Base-by-base conservation (phyloP, 2,797 vertebrate genomes). In the Malacoctenus gilli region DNA sequence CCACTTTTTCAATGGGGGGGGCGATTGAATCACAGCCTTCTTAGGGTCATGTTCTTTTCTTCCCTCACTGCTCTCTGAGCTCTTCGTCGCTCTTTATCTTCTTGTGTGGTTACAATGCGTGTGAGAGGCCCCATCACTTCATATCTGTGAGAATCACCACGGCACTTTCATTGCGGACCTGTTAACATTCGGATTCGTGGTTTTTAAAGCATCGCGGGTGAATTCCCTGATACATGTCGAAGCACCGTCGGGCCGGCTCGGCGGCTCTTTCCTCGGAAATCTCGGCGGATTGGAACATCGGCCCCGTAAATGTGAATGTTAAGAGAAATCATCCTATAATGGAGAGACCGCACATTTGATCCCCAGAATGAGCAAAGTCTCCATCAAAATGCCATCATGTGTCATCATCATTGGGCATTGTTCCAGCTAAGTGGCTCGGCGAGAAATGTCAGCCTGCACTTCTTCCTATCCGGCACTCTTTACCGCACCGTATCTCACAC, bases 381-480 rank as follows among this genome's bases (percentile, higher is more conserved):
- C 54, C 31, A 41, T 58, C 21, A 57, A 63, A 58, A 68, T 54
- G 58, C 25, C 25, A 28, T 48, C 64, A 48, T 11, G 12, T 5
- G 20, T 51, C 50, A 41, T 3, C 11, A 20, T 36, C 1, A 14
- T 3, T 39, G 46, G 44, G 22, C 20, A 34, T 3, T 4, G 23
- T 13, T 38, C n/a, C 5, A 5, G 37, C 31, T 35, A 19, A 53
- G 53, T 18, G 11, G 4, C 15, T 49, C 2, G 0, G 36, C 59
- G 19, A 14, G 40, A 58, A 73, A 79, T 63, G 47, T 49, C 62
- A 68, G 11, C 35, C 2, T 28, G 47, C 8, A 4, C 57, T 12
- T 46, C 37, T 32, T 34, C 52, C 43, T 46, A 5, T 28, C 59
- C 31, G 8, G 58, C 18, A 57, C 15, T 40, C 7, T 11, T 44